Evolutionary conservation across 2,797 vertebrate species (phyloP), one percentile per base, ranked within the genome.

Genomic region (Agapornis canus): DNA sequence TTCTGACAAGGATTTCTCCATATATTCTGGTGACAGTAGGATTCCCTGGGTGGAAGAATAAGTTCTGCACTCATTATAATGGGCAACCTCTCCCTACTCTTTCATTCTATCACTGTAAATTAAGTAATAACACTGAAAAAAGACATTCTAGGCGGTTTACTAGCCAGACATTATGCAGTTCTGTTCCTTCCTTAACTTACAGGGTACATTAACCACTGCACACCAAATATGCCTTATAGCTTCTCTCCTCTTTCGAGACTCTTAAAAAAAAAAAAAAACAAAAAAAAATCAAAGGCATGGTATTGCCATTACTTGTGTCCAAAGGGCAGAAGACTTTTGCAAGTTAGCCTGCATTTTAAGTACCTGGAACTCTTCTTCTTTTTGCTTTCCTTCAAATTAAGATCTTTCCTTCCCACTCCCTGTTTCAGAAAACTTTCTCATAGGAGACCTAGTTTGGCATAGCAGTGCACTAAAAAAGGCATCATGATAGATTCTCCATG

Each of bases 401-500:
- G 87, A 48, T 64, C 71, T 82, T 94, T 65, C 52, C 81, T 92
- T 96, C 80, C 78, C 66, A 40, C 56, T 95, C 94, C 69, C 12
- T 25, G 82, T 54, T 93, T 92, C 92, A 96, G 89, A 95, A 64
- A 31, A 87, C 82, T 91, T 96, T 90, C 92, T 94, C 90, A 90
- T 47, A 84, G 87, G 91, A 97, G 91, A 95, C 72, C 66, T 69
- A 86, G 85, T 73, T 20, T 94, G 82, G 78, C 94, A 89, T 86
- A 93, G 76, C 87, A 92, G 69, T 73, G 76, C 88, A 82, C 83
- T 79, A 87, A 94, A 96, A 96, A 90, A 86, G 59, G 79, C 92
- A 95, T 82, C 56, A 84, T 90, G 75, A 94, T 89, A 83, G 89
- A 96, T 96, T 85, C 90, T 95, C 94, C 65, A 61, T 61, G 77